Base-by-base conservation (phyloP, 2,113 vertebrate genomes). In the Amazona vittata region DNA sequence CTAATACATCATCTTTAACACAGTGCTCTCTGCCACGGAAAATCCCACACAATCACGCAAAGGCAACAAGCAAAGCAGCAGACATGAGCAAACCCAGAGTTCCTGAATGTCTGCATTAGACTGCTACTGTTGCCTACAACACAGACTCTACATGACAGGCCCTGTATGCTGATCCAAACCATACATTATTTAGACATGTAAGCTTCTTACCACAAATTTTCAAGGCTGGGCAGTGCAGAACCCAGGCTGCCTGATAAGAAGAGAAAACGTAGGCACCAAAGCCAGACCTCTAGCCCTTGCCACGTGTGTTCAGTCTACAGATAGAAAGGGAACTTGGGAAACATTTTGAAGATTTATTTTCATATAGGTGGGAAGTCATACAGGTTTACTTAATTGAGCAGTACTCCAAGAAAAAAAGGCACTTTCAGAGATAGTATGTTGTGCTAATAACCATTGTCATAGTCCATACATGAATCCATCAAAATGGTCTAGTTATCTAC, bases 61-160 rank as follows among this genome's bases (percentile, higher is more conserved):
- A 94, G 65, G 70, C 74, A 95, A 59, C 22, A 86, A 83, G 83
- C 25, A 85, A 85, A 85, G 86, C 49, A 87, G 74, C 83, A 95
- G 93, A 95, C 77, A 63, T 92, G 91, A 95, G 86, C 86, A 94
- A 96, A 94, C 49, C 17, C 94, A 92, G 77, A 73, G 91, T 95
- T 96, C 83, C 83, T 95, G 77, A 87, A 73, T 69, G 70, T 65
- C 84, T 94, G 44, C 5, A 6, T 91, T 91, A 57, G 28, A 5
- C 31, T 73, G 89, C 94, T 94, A 95, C 90, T 87, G 94, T 73
- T 95, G 77, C 80, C 52, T 92, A 64, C 70, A 94, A 79, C 52
- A 57, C 65, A 69, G 68, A 59, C 62, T 43, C 55, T 80, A 59
- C 80, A 83, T 76, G 69, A 94, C 91, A 94, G 81, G 64, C n/a